phyloP scores from a whole-genome alignment of 37 sponge, comb jelly and placozoan species.

The Halichondria panicea region DNA sequence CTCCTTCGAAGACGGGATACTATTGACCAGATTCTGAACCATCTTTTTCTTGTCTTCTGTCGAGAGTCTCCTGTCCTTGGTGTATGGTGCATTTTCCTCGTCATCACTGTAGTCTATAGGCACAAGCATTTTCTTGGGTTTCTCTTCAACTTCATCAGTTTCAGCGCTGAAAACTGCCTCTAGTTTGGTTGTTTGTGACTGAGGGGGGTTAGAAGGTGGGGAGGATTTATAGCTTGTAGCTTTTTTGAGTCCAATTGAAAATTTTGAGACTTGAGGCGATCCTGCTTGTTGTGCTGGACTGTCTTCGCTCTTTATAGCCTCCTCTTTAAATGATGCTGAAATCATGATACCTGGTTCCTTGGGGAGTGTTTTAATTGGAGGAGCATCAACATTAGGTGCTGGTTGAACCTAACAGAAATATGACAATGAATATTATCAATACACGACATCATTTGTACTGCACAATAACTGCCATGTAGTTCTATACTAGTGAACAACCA shows the following conservation, averaged over 20 bases:
- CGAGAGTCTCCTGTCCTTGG: slow-evolving; percentile 29
- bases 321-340: too few species aligned
- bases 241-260: slow-evolving; percentile 56
- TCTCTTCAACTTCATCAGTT: slow-evolving; percentile 56
- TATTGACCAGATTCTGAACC: slow-evolving; percentile 84
- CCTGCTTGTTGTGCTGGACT: not conserved
- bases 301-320: slow-evolving; percentile 4
- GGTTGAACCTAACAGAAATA: slow-evolving; percentile 58
- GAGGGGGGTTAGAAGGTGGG: not conserved
- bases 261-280: slow-evolving; percentile 39
- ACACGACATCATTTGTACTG: too few species aligned
- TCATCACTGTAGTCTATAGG: slow-evolving; percentile 71
- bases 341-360: slow-evolving; percentile 2
- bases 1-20: slow-evolving; percentile 91
- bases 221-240: not conserved
- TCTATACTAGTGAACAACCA: not conserved
- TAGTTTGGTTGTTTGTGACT: slow-evolving; percentile 12
- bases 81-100: slow-evolving; percentile 28
- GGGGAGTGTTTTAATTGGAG: slow-evolving; percentile 33
- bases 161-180: slow-evolving; percentile 57
- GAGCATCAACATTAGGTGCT: slow-evolving; percentile 46
- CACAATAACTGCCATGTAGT: not conserved
- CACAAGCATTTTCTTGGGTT: slow-evolving; percentile 68
- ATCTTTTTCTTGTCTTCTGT: slow-evolving; percentile 88
- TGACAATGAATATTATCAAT: too few species aligned